These are phyloP conservation scores for Thereva unica DNA, from an alignment of 2,888 invertebrate species.

Conservation along the genomic window DNA sequence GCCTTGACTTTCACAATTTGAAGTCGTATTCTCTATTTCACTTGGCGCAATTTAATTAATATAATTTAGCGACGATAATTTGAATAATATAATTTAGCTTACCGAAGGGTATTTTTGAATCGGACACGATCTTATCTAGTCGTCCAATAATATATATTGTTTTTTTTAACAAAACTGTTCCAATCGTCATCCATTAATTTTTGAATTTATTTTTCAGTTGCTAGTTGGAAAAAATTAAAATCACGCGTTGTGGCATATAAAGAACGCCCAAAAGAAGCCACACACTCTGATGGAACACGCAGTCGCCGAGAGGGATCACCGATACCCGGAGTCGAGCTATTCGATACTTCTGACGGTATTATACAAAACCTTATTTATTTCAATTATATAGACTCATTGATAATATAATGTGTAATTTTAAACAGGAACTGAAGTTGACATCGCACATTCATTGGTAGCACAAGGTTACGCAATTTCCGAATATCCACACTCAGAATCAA, in stretches of 20 bases:
- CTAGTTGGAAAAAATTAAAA: slow-evolving; percentile 78
- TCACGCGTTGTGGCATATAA: slow-evolving; percentile 77
- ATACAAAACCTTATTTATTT: background rate
- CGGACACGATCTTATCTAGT: no score
- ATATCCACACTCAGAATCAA: slow-evolving; percentile 14
- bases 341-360: slow-evolving; percentile 68
- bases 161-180: background rate
- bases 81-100: background rate
- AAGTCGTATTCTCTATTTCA: no score
- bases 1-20: no score
- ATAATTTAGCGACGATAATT: no score
- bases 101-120: background rate
- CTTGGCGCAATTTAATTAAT: no score
- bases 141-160: background rate
- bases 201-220: slow-evolving; percentile 59
- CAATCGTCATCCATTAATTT: background rate
- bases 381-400: background rate
- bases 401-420: background rate
- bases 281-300: slow-evolving; percentile 38
- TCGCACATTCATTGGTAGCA: slow-evolving; percentile 52
- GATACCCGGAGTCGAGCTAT: slow-evolving; percentile 77
- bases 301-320: slow-evolving; percentile 67
- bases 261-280: slow-evolving; percentile 58
- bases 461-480: slow-evolving; percentile 53
- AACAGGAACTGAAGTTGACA: slow-evolving; percentile 51